Base-by-base conservation (phyloP, 2,888 invertebrate genomes). In the Volucella bombylans region DNA sequence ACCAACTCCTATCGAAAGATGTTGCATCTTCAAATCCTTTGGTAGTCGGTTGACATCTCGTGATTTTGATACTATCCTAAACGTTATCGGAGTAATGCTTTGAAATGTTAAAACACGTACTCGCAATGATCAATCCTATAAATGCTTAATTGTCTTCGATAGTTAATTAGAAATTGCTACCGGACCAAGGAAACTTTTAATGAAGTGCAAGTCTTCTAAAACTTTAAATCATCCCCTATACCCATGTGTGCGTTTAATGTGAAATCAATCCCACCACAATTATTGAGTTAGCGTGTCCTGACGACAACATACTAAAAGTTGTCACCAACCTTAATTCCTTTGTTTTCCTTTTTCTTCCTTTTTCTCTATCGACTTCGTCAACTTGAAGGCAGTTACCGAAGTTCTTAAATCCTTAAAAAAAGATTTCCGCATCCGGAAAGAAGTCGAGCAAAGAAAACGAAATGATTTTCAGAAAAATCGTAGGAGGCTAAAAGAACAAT, bases 341-440 rank as follows among this genome's bases (percentile, higher is more conserved):
- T 45, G 47, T 57, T 31, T 9, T 49, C 11, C 38, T 18, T 23
- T 23, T 39, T 52, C n/a, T 57, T 47, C 65, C 31, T 47, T 55
- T 71, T 18, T 47, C 23, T 11, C 38, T 47, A 31, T 49, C 59
- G 14, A 69, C 18, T 59, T 47, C 50, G 14, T 23, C 41, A 72
- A 61, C 49, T 76, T 57, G 62, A 67, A 79, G 74, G 80, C 74
- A 76, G 83, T 80, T 81, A 52, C 57, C 85, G n/a, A 81, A 80
- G 85, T 72, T 72, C 85, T 85, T 67, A 76, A 80, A 64, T 80
- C 80, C 61, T 49, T 11, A 31, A 39, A 18, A 57, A 65, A 68
- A 80, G 80, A 76, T 49, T 77, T 85, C 31, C 82, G 67, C 47
- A 73, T 82, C 76, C 69, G 62, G 54, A 15, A 52, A 52, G 45